phyloP scores from a whole-genome alignment of 2,888 invertebrate genomes.

The Polymixis flavicincta region DNA sequence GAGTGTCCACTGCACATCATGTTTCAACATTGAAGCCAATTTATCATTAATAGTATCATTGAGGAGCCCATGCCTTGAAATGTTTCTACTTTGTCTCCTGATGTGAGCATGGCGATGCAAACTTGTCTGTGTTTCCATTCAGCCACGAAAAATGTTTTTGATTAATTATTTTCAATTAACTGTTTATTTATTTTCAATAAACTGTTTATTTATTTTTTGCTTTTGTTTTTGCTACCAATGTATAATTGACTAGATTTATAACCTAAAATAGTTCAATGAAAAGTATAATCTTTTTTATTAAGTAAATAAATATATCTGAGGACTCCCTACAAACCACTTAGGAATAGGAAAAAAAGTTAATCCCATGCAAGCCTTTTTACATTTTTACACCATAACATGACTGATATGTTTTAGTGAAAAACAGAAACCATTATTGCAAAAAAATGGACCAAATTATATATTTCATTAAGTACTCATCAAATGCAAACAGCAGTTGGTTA shows the following conservation, averaged over 20 bases:
- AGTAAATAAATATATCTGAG: no score
- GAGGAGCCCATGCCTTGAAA: background rate
- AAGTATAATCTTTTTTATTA: no score
- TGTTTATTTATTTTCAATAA: background rate
- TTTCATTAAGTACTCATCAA: background rate
- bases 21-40: background rate
- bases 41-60: background rate
- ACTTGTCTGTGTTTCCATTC: background rate
- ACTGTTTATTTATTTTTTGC: no score
- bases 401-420: background rate
- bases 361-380: no score
- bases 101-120: background rate
- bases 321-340: no score
- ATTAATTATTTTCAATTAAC: background rate
- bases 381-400: no score
- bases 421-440: background rate
- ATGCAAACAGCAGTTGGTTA: background rate
- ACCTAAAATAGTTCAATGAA: no score
- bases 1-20: background rate
- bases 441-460: background rate
- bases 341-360: no score
- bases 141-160: background rate
- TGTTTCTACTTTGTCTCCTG: background rate
- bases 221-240: no score
- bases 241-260: no score